phyloP scores from a whole-genome alignment of 2,797 vertebrate species.

The Ctenopoma kingsleyae region DNA sequence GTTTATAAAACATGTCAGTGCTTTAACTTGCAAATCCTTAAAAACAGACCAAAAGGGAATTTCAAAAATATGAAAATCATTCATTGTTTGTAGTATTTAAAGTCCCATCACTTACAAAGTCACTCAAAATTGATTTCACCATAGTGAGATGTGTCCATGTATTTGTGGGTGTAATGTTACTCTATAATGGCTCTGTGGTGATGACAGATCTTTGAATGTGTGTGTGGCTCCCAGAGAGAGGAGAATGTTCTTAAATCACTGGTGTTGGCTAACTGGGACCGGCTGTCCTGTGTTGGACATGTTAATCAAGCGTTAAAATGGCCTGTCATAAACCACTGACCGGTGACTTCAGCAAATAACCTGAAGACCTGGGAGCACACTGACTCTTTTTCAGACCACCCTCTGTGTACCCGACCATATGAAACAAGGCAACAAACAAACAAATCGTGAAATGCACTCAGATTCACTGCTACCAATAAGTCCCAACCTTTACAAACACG shows the following conservation, averaged over 20 bases:
- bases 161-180: constrained; percentile 44
- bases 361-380: constrained; percentile 42
- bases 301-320: constrained; percentile 80
- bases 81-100: not conserved
- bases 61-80: not conserved
- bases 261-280: constrained; percentile 64
- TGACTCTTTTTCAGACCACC: constrained; percentile 31
- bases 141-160: not conserved
- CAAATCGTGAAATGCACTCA: constrained; percentile 27
- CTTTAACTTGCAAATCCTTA: constrained; percentile 2
- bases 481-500: constrained; percentile 7
- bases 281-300: constrained; percentile 71
- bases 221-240: constrained; percentile 70
- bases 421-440: constrained; percentile 30
- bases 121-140: not conserved
- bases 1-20: constrained; percentile 27
- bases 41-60: not conserved
- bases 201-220: constrained; percentile 25
- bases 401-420: constrained; percentile 16
- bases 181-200: constrained; percentile 48
- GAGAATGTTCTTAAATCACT: constrained; percentile 76
- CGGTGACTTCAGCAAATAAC: constrained; percentile 71
- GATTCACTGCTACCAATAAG: constrained; percentile 12
- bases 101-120: constrained; percentile 3
- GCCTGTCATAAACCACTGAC: constrained; percentile 75